A percentile compares a stretch with the other conserved stretches of the same genome.
Evolutionary conservation across 1,140 invertebrate species (phyloP).

Genomic region (Panulirus ornatus): DNA sequence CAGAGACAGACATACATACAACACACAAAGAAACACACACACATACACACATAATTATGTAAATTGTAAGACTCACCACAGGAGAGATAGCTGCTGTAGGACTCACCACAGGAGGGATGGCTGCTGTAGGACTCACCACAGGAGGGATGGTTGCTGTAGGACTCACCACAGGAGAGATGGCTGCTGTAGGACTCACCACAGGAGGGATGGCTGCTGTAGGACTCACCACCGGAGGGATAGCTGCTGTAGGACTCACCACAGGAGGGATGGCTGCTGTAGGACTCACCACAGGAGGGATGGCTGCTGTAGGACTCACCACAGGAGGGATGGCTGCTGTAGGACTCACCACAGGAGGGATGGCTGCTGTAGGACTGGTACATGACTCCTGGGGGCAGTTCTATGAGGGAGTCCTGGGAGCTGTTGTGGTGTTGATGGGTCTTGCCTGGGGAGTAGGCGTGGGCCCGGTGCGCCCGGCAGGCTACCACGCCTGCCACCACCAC

Average conservation of each 20-base stretch:
- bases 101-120: no score
- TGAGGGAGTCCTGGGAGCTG: conserved; percentile 31
- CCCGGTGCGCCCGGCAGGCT: conserved; percentile 43
- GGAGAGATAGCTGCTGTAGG: neutral
- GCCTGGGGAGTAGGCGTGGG: conserved; percentile 30
- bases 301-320: no score
- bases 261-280: no score
- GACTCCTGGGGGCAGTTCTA: conserved; percentile 24
- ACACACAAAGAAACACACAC: neutral
- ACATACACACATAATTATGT: neutral
- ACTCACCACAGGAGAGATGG: no score
- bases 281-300: no score
- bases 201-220: no score
- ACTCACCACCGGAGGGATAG: no score
- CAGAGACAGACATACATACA: no score
- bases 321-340: neutral
- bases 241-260: no score
- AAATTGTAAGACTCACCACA: neutral
- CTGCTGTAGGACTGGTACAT: conserved; percentile 40
- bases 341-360: conserved; percentile 50
- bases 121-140: no score
- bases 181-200: no score
- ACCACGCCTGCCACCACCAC: conserved; percentile 63
- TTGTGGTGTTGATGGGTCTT: conserved; percentile 37
- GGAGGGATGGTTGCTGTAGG: no score